These are phyloP conservation scores for Hippoglossus stenolepis DNA, from an alignment of 2,113 vertebrate species.

Conservation along the genomic window DNA sequence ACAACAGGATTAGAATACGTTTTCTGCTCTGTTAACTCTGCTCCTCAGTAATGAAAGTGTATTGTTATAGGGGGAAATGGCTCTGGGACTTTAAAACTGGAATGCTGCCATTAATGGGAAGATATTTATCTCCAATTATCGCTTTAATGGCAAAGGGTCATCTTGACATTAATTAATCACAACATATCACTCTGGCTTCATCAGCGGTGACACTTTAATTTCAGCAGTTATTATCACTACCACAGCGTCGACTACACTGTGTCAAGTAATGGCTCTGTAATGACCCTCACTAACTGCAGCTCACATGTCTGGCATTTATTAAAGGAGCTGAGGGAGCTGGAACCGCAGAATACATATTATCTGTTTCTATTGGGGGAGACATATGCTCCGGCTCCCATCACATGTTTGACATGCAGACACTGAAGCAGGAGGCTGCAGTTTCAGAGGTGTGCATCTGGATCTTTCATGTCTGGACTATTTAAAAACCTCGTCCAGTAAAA, in stretches of 20 bases:
- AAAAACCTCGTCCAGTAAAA: too few relatives aligned
- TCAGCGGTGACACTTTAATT: slow-evolving; percentile 73
- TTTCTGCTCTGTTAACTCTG: slow-evolving; percentile 5
- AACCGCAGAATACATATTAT: slow-evolving; percentile 46
- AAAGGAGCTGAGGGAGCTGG: slow-evolving; percentile 30
- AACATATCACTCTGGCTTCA: slow-evolving; percentile 64
- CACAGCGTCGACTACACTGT: slow-evolving; percentile 27
- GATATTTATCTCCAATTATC: slow-evolving; percentile 73
- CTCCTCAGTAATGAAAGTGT: neutral
- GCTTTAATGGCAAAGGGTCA: slow-evolving; percentile 64
- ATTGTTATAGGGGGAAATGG: slow-evolving; percentile 9
- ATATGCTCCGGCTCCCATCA: slow-evolving; percentile 12
- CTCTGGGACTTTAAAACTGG: slow-evolving; percentile 26
- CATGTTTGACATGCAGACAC: neutral
- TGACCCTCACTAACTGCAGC: slow-evolving; percentile 55
- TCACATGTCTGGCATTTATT: slow-evolving; percentile 66
- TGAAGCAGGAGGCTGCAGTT: too few relatives aligned
- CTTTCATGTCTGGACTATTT: too few relatives aligned
- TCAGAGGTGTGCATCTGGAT: too few relatives aligned
- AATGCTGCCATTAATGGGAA: slow-evolving; percentile 44
- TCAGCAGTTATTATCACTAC: slow-evolving; percentile 64
- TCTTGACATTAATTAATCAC: slow-evolving; percentile 75
- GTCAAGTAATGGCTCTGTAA: slow-evolving; percentile 66
- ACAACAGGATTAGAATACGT: neutral
- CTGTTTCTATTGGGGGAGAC: slow-evolving; percentile 34